A percentile compares a stretch with the other conserved stretches of the same genome.
phyloP scores from a whole-genome alignment of 2,888 invertebrate species.

The Phlogophora meticulosa region DNA sequence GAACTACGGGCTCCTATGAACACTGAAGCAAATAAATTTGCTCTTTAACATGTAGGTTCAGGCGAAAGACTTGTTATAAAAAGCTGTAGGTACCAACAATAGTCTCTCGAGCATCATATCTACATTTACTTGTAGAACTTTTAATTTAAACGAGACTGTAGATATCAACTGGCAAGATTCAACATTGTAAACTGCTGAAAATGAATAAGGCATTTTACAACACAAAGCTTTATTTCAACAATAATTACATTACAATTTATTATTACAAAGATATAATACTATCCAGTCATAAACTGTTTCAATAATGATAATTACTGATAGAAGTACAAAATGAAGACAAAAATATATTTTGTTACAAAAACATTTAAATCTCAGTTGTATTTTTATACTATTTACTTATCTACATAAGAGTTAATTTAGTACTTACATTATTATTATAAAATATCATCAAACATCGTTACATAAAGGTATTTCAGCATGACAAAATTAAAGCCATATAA shows the following conservation, averaged over 20 bases:
- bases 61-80: no score
- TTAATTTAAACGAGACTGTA: no score
- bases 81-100: no score
- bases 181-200: not conserved
- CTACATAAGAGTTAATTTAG: constrained; percentile 60
- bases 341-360: constrained; percentile 61
- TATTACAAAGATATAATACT: constrained; percentile 79
- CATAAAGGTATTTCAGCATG: constrained; percentile 57
- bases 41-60: no score
- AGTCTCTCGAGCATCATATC: no score
- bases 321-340: constrained; percentile 50
- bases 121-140: not conserved
- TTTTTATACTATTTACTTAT: constrained; percentile 53
- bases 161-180: no score
- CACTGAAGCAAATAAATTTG: no score
- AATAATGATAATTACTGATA: constrained; percentile 46
- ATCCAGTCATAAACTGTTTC: constrained; percentile 60
- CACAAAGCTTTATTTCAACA: constrained; percentile 87
- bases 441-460: constrained; percentile 57
- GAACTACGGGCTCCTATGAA: no score
- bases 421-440: constrained; percentile 55
- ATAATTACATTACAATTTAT: constrained; percentile 84
- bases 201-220: constrained; percentile 68
- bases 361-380: constrained; percentile 54
- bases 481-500: constrained; percentile 63